Evolutionary conservation across 2,888 invertebrate species (phyloP), one percentile per base, ranked within the genome.

Genomic region (Coleophora deauratella): DNA sequence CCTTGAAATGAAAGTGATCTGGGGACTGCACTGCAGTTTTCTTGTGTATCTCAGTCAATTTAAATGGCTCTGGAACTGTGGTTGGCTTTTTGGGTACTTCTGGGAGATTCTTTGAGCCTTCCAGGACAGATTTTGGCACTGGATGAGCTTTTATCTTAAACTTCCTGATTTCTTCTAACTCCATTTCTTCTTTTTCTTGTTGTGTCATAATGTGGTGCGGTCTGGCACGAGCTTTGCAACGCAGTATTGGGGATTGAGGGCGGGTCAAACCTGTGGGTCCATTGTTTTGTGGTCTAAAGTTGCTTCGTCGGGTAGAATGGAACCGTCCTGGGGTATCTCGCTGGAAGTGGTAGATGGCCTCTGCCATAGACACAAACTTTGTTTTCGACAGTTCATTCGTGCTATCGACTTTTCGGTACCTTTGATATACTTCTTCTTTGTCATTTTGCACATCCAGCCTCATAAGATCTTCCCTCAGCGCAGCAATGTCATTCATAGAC

Each of bases 141-240:
- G 91, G 91, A 42, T 89, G 81, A 0, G 92, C 91, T 67, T 90
- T 91, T 27, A 92, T 88, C 66, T 89, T 88, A 59, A 87, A 88
- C 76, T 89, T 90, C 57, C 87, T 88, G 9, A 90, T 84, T 64
- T 92, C 90, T 60, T 91, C 89, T 0, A 89, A 46, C 61, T 91
- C 90, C 52, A 86, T 55, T 46, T 87, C 76, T 60, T 93, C 92
- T 37, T 81, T 75, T 51, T 92, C 89, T 48, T 89, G 86, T 40
- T 86, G 86, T 10, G 89, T 89, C 11, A 89, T 50, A n/a, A 85
- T 70, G 38, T 82, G 78, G 0, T 78, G 61, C 0, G 88, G 80
- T 30, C 93, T 77, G 0, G 73, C 64, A 28, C 93, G 87, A 0
- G 66, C 60, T 50, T 85, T 87, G n/a, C 89, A 88, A 53, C 72